These are phyloP conservation scores for Pterobdella sp. DNA, from an alignment of 2,888 invertebrate genomes.

Conservation along the genomic window DNA sequence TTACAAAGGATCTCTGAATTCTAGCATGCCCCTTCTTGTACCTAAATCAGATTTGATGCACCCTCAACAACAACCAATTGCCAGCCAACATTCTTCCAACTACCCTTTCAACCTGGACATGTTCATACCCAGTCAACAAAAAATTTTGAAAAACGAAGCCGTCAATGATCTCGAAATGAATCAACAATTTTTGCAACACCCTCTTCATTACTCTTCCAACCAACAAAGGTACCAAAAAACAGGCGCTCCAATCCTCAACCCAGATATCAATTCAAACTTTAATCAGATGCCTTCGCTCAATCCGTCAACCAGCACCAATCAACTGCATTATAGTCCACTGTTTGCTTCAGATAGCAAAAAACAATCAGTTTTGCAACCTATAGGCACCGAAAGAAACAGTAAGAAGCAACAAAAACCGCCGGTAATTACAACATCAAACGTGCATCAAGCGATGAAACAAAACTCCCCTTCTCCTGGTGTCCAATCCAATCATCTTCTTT, in stretches of 20 bases:
- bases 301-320: neutral
- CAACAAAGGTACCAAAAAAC: slow-evolving; percentile 11
- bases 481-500: neutral
- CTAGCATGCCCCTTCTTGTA: neutral
- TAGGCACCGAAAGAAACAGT: slow-evolving; percentile 50
- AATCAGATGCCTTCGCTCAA: neutral
- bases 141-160: slow-evolving; percentile 3
- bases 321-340: slow-evolving; percentile 26
- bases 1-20: neutral
- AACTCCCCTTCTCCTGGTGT: too few species aligned
- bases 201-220: neutral
- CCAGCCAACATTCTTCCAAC: neutral
- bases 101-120: slow-evolving; percentile 2
- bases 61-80: slow-evolving; percentile 3
- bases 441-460: too few species aligned
- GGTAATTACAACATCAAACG: too few species aligned
- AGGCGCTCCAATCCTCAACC: too few species aligned
- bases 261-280: neutral
- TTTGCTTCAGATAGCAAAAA: slow-evolving; percentile 30
- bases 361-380: slow-evolving; percentile 41
- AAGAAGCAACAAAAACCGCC: slow-evolving; percentile 33
- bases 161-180: neutral
- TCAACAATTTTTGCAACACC: neutral
- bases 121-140: slow-evolving; percentile 64
- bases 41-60: neutral